These are phyloP conservation scores for Rissa tridactyla DNA, from an alignment of 2,113 vertebrate genomes.

Conservation along the genomic window DNA sequence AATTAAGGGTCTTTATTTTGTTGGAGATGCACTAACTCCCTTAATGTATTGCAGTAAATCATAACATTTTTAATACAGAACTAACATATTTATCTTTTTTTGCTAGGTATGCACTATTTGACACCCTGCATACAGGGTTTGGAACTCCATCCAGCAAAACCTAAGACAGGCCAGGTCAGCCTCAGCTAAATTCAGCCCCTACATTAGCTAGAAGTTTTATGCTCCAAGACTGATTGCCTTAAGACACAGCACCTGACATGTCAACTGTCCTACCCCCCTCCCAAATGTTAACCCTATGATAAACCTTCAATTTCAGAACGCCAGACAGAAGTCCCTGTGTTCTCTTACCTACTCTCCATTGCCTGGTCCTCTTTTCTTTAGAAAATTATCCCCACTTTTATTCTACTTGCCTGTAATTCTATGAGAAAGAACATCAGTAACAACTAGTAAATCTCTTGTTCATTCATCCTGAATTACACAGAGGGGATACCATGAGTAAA, in stretches of 20 bases:
- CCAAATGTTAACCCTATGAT: neutral
- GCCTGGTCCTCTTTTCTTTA: neutral
- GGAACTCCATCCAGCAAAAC: neutral
- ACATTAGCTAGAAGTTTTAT: neutral
- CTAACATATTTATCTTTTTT: neutral
- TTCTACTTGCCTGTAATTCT: neutral
- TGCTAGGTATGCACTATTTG: neutral
- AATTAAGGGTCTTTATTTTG: neutral
- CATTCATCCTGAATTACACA: neutral
- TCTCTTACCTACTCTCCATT: neutral
- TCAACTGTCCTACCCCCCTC: neutral
- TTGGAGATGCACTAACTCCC: neutral
- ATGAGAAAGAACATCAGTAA: neutral
- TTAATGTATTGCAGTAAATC: neutral
- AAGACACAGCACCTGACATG: neutral
- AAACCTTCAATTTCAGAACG: neutral
- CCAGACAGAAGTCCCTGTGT: neutral
- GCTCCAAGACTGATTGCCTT: neutral
- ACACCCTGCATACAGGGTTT: neutral
- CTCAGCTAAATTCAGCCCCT: neutral
- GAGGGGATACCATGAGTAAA: neutral
- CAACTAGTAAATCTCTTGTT: constrained; percentile 31
- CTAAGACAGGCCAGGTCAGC: neutral
- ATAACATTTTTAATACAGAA: neutral
- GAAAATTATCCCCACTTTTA: neutral